Conservation (phyloP, 30 jellyfish, hydroid and myxozoan species). For the Calvadosia cruxmelitensis region DNA sequence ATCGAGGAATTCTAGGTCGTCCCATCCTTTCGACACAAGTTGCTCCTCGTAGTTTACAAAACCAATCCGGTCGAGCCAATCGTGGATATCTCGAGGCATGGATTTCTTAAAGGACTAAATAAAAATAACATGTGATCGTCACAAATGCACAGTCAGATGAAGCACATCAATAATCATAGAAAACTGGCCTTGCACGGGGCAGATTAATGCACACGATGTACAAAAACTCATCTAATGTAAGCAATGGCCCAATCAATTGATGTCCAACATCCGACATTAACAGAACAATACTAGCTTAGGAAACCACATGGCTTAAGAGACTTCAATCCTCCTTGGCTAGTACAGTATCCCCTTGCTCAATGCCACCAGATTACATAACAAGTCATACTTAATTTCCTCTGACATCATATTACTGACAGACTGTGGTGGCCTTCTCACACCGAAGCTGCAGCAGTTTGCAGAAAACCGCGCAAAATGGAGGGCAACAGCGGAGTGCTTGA, state of each 20-base stretch:
- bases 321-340: too few species aligned
- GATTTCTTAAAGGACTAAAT: slow-evolving; percentile 10
- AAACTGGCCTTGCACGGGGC: slow-evolving; percentile 9
- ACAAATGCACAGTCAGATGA: neutral
- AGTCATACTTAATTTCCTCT: too few species aligned
- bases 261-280: neutral
- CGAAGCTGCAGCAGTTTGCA: too few species aligned
- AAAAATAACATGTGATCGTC: neutral
- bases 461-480: too few species aligned
- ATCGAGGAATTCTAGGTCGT: slow-evolving; percentile 55
- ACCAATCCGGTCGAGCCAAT: slow-evolving; percentile 46
- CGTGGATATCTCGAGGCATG: slow-evolving; percentile 10
- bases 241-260: too few species aligned
- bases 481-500: too few species aligned
- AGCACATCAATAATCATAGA: neutral
- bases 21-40: slow-evolving; percentile 57
- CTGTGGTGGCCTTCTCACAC: too few species aligned
- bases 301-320: too few species aligned
- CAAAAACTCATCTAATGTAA: too few species aligned
- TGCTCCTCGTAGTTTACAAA: slow-evolving; percentile 19
- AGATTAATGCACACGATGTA: slow-evolving; percentile 25
- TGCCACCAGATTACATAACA: too few species aligned
- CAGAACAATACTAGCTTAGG: neutral
- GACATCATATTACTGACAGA: too few species aligned
- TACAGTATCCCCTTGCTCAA: too few species aligned